Evolutionary conservation across 2,797 vertebrate genomes (phyloP).

Genomic region (Sebastes iracundus): DNA sequence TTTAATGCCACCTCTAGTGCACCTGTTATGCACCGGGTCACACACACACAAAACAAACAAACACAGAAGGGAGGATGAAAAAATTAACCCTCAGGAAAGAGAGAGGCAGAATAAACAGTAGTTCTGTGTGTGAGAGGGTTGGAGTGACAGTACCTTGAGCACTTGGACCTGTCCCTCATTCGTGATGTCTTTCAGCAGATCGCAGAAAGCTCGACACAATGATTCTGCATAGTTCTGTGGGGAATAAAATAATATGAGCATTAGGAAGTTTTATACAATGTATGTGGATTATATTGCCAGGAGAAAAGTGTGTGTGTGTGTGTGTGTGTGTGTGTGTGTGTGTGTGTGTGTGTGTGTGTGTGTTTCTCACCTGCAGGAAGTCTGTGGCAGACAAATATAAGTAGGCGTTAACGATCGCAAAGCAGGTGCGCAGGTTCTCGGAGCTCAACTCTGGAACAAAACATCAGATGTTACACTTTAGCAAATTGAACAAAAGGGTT

Average conservation of each 20-base stretch:
- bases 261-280: not conserved
- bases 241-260: not conserved
- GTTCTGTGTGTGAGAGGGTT: not conserved
- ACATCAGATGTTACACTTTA: conserved; percentile 38
- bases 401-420: conserved; percentile 97
- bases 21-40: not conserved
- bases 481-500: not conserved
- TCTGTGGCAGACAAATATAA: conserved; percentile 92
- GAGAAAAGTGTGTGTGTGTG: not conserved
- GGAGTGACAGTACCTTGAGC: conserved; percentile 85
- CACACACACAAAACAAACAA: conserved; percentile 29
- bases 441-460: conserved; percentile 91
- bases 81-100: not conserved
- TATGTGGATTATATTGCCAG: not conserved
- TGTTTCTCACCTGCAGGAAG: conserved; percentile 91
- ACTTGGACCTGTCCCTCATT: conserved; percentile 94
- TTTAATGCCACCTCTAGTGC: conserved; percentile 1
- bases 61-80: not conserved
- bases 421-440: conserved; percentile 95
- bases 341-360: not conserved
- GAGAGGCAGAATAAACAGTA: not conserved
- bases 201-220: conserved; percentile 89
- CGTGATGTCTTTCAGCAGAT: conserved; percentile 89
- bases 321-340: too few species aligned
- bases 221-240: conserved; percentile 87